Conservation (phyloP, 2,888 invertebrate genomes). For the Agrypnus murinus region DNA sequence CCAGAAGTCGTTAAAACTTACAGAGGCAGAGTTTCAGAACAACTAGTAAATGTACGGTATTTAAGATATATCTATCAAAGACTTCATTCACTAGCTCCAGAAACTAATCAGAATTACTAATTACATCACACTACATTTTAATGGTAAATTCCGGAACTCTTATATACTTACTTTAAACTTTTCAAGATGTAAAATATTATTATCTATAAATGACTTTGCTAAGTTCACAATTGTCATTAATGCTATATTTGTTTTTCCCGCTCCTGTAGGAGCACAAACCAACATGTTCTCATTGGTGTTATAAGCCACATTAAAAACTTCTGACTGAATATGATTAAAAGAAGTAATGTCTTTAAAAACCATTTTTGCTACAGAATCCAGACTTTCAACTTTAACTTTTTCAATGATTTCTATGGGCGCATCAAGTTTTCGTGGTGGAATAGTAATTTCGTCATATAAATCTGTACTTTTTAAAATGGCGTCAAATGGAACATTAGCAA, state of each 20-base stretch:
- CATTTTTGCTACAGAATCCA: conserved; percentile 86
- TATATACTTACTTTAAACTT: conserved; percentile 88
- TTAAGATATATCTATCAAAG: too few relatives aligned
- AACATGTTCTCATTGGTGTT: conserved; percentile 97
- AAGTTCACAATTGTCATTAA: conserved; percentile 94
- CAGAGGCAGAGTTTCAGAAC: too few relatives aligned
- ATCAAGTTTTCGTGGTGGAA: conserved; percentile 81
- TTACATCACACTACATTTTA: too few relatives aligned
- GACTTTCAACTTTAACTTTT: conserved; percentile 65
- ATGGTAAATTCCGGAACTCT: too few relatives aligned
- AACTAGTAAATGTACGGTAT: too few relatives aligned
- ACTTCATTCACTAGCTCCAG: too few relatives aligned
- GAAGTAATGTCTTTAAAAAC: conserved; percentile 91
- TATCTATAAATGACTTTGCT: conserved; percentile 88
- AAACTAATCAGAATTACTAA: too few relatives aligned
- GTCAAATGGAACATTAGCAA: conserved; percentile 81
- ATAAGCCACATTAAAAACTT: conserved; percentile 96
- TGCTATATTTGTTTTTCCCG: conserved; percentile 99
- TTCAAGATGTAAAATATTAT: conserved; percentile 88
- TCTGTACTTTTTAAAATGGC: conserved; percentile 82
- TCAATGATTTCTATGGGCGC: conserved; percentile 76
- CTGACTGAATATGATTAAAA: conserved; percentile 95
- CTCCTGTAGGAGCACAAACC: conserved; percentile 99
- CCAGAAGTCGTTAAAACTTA: too few relatives aligned
- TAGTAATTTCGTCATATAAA: conserved; percentile 89